Base-by-base conservation (phyloP, 1,140 invertebrate genomes). In the Neodiprion fabricii region DNA sequence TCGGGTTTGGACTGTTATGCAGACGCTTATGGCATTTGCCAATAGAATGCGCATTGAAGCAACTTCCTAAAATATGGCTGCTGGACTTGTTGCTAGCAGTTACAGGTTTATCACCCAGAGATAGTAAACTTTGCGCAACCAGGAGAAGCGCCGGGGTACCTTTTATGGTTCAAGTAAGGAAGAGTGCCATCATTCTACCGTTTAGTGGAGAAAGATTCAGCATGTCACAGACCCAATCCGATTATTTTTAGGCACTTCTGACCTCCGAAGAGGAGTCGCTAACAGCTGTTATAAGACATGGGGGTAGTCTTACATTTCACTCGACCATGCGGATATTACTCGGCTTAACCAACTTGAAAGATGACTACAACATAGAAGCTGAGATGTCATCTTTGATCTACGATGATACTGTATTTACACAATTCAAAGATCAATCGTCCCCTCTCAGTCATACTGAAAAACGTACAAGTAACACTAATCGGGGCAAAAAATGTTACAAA, bases 61-160 rank as follows among this genome's bases (percentile, higher is more conserved):
- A 89, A 61, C 84, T 96, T 50, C 95, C 95, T 8, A 85, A 87
- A 49, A 79, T 87, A 40, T 97, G 96, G 95, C 82, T 98, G 28
- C 80, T 90, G 9, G 90, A 94, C 73, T 89, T 95, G 17, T 87
- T 96, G 71, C 74, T 83, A 21, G 89, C 89, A n/a, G 91, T 95
- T 8, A 86, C 87, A 40, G 85, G 85, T 72, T 86, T 90, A 73
- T 87, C 87, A 75, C 78, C 84, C n/a, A 81, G 85, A 1, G 86
- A 88, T 72, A 81, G 79, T 8, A 90, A 90, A 80, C 87, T 96
- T 40, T 97, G 95, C 85, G 90, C 95, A 1, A 98, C 97, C 0
- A 89, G 97, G 67, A 89, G 97, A 78, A 97, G 96, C 88, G 97
- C 96, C 48, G 97, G 97, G 11, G 89, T 98, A 70, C 96, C 97